Base-by-base conservation (phyloP, 2,888 invertebrate genomes). In the Nomada fabriciana region DNA sequence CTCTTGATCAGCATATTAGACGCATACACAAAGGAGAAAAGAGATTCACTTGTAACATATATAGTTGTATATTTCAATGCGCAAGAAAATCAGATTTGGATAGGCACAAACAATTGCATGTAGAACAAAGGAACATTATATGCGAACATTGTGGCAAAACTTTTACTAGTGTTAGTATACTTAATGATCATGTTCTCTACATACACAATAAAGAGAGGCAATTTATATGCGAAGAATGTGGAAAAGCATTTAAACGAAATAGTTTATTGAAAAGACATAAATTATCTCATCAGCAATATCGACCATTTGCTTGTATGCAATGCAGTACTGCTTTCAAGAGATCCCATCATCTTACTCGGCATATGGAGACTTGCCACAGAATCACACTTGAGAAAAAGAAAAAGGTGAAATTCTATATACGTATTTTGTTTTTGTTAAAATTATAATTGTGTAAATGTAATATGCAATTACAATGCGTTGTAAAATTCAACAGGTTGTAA, bases 121-220 rank as follows among this genome's bases (percentile, higher is more conserved):
- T 93, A 20, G 91, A 90, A 65, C 90, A 91, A 60, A 85, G 91
- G 42, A 92, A 92, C 59, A 88, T 91, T 57, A 88, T 93, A 7
- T 94, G 94, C 71, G 93, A 93, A 78, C 91, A 94, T 60, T 94
- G 94, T 73, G 94, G 93, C 43, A 93, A 93, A 82, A 90, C 90
- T 11, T 94, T 93, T 76, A 91, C 91, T 29, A 93, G 91, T 68
- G 82, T 92, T n/a, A 91, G 90, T 67, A 92, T 91, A 72, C 89
- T 94, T 25, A 93, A 92, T 53, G 93, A 93, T 82, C 94, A 94
- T 70, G 92, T 93, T 43, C 90, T 92, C 5, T 93, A 93, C 65
- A 90, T 92, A 10, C 94, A 94, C 42, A 91, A 86, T 68, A 89
- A 93, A 84, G 91, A 91, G 61, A 90, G 91, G 36, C 91, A 92